Conservation (phyloP, 2,888 invertebrate genomes). For the Leucophora obtusa region DNA sequence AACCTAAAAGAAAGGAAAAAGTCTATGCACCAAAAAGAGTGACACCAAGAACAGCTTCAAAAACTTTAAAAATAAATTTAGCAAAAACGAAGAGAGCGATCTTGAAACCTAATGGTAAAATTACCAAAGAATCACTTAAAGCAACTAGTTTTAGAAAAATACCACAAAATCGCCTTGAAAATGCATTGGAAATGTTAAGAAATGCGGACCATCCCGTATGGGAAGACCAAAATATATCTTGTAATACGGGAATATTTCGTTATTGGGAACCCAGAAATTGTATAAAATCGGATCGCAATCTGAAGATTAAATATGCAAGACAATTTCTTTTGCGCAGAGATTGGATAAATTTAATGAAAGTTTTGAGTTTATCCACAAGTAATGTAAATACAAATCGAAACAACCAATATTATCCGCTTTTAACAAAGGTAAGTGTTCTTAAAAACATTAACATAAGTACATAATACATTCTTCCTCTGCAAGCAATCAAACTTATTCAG, state of each 20-base stretch:
- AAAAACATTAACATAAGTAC: not conserved
- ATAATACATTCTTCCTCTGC: no score
- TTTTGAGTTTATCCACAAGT: constrained; percentile 59
- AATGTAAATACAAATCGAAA: constrained; percentile 16
- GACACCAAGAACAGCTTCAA: no score
- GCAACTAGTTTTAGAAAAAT: constrained; percentile 50
- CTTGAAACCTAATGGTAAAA: constrained; percentile 3
- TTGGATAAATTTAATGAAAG: constrained; percentile 67
- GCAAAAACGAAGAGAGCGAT: not conserved
- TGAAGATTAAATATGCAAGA: constrained; percentile 66
- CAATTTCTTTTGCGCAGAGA: constrained; percentile 68
- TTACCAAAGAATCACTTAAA: constrained; percentile 33
- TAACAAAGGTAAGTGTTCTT: constrained; percentile 65
- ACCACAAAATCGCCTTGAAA: constrained; percentile 64
- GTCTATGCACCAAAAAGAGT: no score
- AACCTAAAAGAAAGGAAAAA: no score
- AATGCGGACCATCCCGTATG: constrained; percentile 67
- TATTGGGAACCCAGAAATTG: not conserved
- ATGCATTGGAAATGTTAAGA: constrained; percentile 64
- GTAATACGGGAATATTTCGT: constrained; percentile 60
- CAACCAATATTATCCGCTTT: constrained; percentile 61
- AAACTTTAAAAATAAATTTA: no score
- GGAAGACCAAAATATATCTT: constrained; percentile 67
- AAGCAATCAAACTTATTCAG: no score
- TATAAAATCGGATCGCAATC: constrained; percentile 31